Conservation (phyloP, 2,888 invertebrate genomes). For the Zaprionus bogoriensis region DNA sequence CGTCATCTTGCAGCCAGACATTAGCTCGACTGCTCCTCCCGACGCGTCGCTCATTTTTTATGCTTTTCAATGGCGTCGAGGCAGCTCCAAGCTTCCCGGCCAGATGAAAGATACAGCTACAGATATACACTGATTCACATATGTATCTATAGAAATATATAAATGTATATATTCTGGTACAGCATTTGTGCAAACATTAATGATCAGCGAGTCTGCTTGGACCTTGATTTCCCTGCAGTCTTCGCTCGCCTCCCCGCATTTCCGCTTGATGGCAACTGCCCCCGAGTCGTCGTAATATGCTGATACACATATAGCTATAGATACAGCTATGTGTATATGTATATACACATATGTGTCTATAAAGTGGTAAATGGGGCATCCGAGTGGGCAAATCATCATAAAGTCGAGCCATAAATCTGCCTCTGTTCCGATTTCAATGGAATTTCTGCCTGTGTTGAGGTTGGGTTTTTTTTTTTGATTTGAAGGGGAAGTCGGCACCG, state of each 20-base stretch:
- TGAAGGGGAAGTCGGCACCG: no score
- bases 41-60: slow-evolving; percentile 4
- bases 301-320: neutral
- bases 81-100: slow-evolving; percentile 40
- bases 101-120: slow-evolving; percentile 23
- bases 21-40: slow-evolving; percentile 31
- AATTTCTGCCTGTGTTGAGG: neutral
- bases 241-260: neutral
- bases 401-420: slow-evolving; percentile 1
- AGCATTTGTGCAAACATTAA: no score
- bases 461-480: no score
- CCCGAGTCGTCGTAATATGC: neutral
- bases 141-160: neutral
- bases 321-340: no score
- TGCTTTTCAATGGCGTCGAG: slow-evolving; percentile 34
- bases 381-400: neutral
- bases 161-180: neutral
- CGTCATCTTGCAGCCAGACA: slow-evolving; percentile 43
- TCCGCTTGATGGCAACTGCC: slow-evolving; percentile 8
- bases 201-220: slow-evolving; percentile 52
- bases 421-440: neutral
- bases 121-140: neutral
- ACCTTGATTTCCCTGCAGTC: slow-evolving; percentile 50
- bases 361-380: slow-evolving; percentile 39
- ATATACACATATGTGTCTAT: slow-evolving; percentile 4